phyloP scores from a whole-genome alignment of 1,140 invertebrate genomes.

The Ladona fulva region DNA sequence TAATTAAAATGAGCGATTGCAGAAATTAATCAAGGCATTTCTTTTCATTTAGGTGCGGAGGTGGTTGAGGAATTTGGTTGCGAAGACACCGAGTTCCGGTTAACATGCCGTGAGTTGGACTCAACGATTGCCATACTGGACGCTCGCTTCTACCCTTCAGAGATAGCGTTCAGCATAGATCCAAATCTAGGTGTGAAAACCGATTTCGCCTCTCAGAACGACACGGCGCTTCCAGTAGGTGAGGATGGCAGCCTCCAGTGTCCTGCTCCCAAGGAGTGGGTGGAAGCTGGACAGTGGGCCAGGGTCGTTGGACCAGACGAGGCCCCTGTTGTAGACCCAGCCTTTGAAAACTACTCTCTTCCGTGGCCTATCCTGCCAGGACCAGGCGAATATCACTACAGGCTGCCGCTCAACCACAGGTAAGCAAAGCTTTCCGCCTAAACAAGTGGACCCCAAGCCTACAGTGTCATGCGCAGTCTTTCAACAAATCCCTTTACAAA shows the following conservation, averaged over 20 bases:
- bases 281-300: not conserved
- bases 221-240: not conserved
- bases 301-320: not conserved
- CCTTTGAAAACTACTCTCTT: not conserved
- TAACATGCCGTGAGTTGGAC: constrained; percentile 41
- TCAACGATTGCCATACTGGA: constrained; percentile 42
- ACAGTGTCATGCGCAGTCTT: too few relatives aligned
- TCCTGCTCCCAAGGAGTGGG: not conserved
- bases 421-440: too few relatives aligned
- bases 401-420: not conserved
- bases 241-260: not conserved
- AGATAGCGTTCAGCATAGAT: not conserved
- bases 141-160: constrained; percentile 33
- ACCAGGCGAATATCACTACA: not conserved
- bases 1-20: too few relatives aligned
- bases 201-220: not conserved
- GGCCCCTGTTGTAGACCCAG: not conserved
- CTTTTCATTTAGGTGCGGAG: constrained; percentile 32
- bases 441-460: too few relatives aligned
- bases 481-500: too few relatives aligned
- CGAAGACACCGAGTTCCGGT: constrained; percentile 37
- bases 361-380: not conserved
- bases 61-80: constrained; percentile 43
- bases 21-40: too few relatives aligned
- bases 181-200: too few relatives aligned